Evolutionary conservation across 2,797 vertebrate genomes (phyloP), one percentile per base, ranked within the genome.

Genomic region (Perdix hodgsoniae): DNA sequence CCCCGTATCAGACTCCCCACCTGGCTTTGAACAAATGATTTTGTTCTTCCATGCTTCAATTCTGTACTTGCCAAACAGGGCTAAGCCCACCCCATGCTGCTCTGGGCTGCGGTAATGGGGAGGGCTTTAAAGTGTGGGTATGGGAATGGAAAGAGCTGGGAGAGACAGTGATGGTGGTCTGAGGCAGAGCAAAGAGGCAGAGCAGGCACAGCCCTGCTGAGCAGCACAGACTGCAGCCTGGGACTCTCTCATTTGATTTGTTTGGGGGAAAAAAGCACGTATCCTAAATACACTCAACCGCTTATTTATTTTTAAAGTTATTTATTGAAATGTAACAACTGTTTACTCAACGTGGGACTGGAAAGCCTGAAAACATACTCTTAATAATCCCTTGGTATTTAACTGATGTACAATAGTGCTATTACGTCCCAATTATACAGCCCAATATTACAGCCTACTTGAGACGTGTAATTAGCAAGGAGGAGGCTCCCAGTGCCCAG

Each of bases 331-430:
- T 94, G 90, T 94, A 97, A 96, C 94, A 96, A 96, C 97, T 98
- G 95, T 78, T 88, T 97, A 95, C 95, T 96, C 95, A 96, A 95
- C 85, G 74, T 1, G 6, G 85, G 90, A 87, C 95, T 97, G 97
- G 93, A 97, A 96, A 97, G 94, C 95, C 91, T 97, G 97, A 96
- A 97, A 95, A 84, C 96, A 96, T 94, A 90, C 96, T 97, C 97
- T 94, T 97, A 98, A 97, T 97, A 98, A 98, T 96, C 96, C 96
- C 95, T 92, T 92, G 80, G 90, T 97, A 97, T 97, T 97, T 97
- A 95, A 94, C 95, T 95, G 69, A 83, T 72, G 93, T 95, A 98
- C 97, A 98, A 96, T 97, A 96, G 96, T 93, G 91, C 97, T 96
- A 96, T 97, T 97, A 97, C 97, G 96, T 95, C 39, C 93, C 97